These are phyloP conservation scores for Pelochelys cantorii DNA, from an alignment of 2,797 vertebrate genomes.

Conservation along the genomic window DNA sequence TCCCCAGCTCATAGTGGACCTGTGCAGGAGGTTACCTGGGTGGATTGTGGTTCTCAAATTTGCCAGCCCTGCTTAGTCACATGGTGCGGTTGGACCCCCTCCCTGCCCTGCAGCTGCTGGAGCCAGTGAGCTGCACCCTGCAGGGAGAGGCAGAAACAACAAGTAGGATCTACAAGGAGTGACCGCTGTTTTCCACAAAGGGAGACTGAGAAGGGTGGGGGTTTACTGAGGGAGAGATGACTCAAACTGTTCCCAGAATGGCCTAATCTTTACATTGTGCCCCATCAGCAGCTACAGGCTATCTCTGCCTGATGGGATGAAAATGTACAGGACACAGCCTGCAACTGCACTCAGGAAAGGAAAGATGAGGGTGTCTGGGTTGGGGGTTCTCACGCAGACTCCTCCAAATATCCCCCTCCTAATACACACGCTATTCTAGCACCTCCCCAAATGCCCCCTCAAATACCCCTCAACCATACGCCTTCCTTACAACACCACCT, in stretches of 20 bases:
- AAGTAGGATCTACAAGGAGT: background rate
- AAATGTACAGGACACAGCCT: background rate
- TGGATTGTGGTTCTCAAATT: background rate
- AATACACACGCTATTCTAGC: background rate
- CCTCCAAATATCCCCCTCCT: background rate
- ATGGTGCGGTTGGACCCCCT: background rate
- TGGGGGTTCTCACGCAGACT: background rate
- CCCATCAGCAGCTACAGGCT: background rate
- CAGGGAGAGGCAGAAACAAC: background rate
- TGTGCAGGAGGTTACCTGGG: background rate
- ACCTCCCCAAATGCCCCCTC: no score
- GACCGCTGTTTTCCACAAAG: background rate
- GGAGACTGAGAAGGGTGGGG: background rate
- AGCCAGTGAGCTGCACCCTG: background rate
- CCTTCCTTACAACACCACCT: background rate
- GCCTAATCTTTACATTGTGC: no score
- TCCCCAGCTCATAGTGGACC: background rate
- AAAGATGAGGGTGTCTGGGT: background rate
- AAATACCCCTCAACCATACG: background rate
- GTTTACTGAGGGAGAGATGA: background rate
- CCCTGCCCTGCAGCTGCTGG: accelerated
- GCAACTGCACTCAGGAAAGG: background rate
- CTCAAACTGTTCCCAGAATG: background rate
- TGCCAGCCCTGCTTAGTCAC: background rate
- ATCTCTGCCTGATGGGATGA: background rate